These are phyloP conservation scores for Platorchestia sp. DNA, from an alignment of 1,140 invertebrate genomes.

Conservation along the genomic window DNA sequence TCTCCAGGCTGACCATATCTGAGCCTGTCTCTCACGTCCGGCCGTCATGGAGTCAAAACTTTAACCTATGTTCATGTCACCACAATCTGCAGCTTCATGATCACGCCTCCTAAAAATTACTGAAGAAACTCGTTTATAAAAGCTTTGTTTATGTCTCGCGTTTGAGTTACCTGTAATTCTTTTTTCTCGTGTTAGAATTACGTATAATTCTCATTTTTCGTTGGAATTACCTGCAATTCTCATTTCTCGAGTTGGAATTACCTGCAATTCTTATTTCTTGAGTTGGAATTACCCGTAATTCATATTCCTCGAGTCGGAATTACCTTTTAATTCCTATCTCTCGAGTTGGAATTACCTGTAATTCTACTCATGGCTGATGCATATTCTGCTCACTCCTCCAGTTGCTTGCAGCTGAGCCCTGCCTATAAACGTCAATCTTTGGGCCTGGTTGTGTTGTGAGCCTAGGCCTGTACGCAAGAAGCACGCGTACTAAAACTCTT, in stretches of 20 bases:
- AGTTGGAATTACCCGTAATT: no score
- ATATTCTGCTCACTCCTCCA: background rate
- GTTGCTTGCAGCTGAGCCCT: background rate
- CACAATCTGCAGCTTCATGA: background rate
- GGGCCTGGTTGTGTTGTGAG: background rate
- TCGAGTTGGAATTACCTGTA: background rate
- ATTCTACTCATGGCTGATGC: background rate
- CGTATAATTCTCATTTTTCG: no score
- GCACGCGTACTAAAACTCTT: background rate
- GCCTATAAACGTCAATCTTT: background rate
- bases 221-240: no score
- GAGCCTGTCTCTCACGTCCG: background rate
- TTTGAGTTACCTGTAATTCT: no score
- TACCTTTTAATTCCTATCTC: background rate
- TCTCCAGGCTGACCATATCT: background rate
- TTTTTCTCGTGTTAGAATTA: no score
- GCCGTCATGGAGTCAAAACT: background rate
- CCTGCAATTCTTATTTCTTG: no score
- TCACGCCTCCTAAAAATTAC: no score
- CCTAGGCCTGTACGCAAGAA: background rate
- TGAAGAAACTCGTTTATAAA: background rate
- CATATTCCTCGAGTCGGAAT: no score
- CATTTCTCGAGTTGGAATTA: background rate
- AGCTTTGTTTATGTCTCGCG: no score
- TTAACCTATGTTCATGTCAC: background rate